phyloP scores from a whole-genome alignment of 1,140 invertebrate genomes.

The Drosophila ohnishii region DNA sequence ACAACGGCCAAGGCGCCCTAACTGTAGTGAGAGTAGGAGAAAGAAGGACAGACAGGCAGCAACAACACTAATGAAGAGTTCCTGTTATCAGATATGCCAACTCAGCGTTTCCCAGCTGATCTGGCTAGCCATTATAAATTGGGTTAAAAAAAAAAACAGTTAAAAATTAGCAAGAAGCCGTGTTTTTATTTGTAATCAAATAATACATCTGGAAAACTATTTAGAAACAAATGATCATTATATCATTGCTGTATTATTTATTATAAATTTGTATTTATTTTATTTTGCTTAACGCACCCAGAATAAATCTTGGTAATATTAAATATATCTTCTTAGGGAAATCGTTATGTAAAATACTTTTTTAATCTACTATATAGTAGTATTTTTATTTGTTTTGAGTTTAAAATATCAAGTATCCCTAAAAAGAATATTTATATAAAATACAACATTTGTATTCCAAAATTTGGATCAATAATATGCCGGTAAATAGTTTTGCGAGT shows the following conservation, averaged over 20 bases:
- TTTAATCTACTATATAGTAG: no score
- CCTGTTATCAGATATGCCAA: constrained; percentile 35
- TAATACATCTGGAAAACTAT: background rate
- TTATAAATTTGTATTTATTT: no score
- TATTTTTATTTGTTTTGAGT: no score
- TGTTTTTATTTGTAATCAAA: background rate
- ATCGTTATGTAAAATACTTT: no score
- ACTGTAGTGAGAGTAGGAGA: constrained; percentile 36
- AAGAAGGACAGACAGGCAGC: constrained; percentile 21
- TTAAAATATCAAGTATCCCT: no score
- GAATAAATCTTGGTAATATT: no score
- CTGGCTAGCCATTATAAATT: background rate
- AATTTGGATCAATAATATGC: background rate
- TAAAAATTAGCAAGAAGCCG: background rate
- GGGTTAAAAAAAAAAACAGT: background rate
- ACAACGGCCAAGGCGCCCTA: constrained; percentile 39
- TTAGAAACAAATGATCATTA: background rate
- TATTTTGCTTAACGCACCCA: no score
- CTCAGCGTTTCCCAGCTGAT: constrained; percentile 2
- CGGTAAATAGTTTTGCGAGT: background rate
- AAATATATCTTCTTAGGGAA: no score
- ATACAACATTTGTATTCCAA: background rate
- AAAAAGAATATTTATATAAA: no score
- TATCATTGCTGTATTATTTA: no score
- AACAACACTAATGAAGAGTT: constrained; percentile 40